A percentile compares a stretch with the other conserved stretches of the same genome.
phyloP scores from a whole-genome alignment of 1,140 invertebrate species.

The Bursaphelenchus mucronatus region DNA sequence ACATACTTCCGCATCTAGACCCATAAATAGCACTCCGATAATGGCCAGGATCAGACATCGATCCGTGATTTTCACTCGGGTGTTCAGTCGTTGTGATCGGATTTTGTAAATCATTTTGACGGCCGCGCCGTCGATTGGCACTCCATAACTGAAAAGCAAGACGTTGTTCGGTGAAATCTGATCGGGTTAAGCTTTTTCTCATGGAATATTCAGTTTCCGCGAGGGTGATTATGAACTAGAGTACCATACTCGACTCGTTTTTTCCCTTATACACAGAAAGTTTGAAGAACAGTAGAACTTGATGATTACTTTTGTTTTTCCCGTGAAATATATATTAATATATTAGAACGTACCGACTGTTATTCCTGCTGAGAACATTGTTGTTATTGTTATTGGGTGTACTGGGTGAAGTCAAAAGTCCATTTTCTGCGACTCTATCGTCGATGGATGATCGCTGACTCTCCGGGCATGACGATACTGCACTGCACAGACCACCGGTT shows the following conservation, averaged over 20 bases:
- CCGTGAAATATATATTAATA: too few relatives aligned
- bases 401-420: conserved; percentile 19
- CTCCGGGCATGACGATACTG: conserved; percentile 23
- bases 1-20: conserved; percentile 49
- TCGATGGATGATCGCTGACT: conserved; percentile 16
- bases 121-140: conserved; percentile 48
- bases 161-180: not conserved
- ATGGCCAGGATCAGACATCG: conserved; percentile 46
- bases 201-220: too few relatives aligned
- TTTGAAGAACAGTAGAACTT: too few relatives aligned
- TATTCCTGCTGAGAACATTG: conserved; percentile 33
- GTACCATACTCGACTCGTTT: not conserved
- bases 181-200: too few relatives aligned
- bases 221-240: too few relatives aligned
- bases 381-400: conserved; percentile 21
- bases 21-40: conserved; percentile 45
- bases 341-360: conserved; percentile 29
- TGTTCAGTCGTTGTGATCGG: conserved; percentile 51
- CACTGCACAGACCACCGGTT: too few relatives aligned
- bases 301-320: not conserved
- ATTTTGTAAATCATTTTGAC: conserved; percentile 61
- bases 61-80: conserved; percentile 49
- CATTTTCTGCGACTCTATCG: conserved; percentile 25
- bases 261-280: not conserved
- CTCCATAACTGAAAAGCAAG: conserved; percentile 48